phyloP scores from a whole-genome alignment of 2,888 invertebrate genomes.

The Lymantria dispar region DNA sequence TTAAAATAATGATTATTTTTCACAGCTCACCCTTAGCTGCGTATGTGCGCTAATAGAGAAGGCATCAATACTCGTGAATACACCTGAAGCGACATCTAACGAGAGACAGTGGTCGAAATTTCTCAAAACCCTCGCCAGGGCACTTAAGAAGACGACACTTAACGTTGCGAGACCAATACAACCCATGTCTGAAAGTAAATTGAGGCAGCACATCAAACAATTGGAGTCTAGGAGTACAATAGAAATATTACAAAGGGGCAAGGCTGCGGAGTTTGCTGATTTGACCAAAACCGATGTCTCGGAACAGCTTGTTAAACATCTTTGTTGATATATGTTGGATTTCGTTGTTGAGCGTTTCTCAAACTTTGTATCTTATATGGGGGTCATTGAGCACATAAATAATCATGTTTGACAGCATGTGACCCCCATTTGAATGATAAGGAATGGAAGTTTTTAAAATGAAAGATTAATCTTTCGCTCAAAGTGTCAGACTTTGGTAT shows the following conservation, averaged over 20 bases:
- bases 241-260: slow-evolving; percentile 69
- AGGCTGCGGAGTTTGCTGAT: slow-evolving; percentile 63
- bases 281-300: slow-evolving; percentile 60
- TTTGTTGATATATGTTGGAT: slow-evolving; percentile 54
- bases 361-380: background rate
- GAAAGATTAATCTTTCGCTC: background rate
- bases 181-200: slow-evolving; percentile 45
- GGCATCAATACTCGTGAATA: slow-evolving; percentile 55
- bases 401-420: background rate
- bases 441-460: background rate
- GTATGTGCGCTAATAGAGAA: slow-evolving; percentile 65
- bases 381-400: background rate
- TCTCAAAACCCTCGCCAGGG: slow-evolving; percentile 74
- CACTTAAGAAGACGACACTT: slow-evolving; percentile 58
- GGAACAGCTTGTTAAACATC: slow-evolving; percentile 57
- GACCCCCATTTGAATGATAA: background rate
- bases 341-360: slow-evolving; percentile 6
- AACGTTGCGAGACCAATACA: slow-evolving; percentile 54
- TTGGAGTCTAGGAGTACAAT: slow-evolving; percentile 64
- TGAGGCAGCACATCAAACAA: slow-evolving; percentile 57
- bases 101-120: slow-evolving; percentile 81
- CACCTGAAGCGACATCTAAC: slow-evolving; percentile 66
- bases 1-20: slow-evolving; percentile 7
- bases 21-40: slow-evolving; percentile 67
- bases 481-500: background rate